A percentile compares a stretch with the other conserved stretches of the same genome.
Conservation (phyloP, 53 echinoderm and acorn worm genomes). For the Antedon mediterranea region DNA sequence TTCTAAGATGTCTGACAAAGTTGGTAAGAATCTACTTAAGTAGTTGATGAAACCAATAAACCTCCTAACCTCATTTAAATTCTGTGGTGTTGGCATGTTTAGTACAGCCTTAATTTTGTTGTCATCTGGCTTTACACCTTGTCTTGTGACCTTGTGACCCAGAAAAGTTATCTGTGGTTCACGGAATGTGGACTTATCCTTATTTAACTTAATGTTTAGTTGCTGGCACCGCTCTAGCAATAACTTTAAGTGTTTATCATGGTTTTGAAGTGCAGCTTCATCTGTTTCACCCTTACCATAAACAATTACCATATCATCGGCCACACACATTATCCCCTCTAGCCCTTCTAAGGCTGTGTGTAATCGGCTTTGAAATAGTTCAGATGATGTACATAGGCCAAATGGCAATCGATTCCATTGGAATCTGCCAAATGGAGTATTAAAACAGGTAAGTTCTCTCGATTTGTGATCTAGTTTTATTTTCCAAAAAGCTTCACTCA, state of each 20-base stretch:
- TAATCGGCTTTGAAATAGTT: constrained; percentile 26
- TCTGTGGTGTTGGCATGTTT: constrained; percentile 38
- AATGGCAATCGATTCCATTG: constrained; percentile 33
- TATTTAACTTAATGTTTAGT: constrained; percentile 20
- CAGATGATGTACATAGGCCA: constrained; percentile 26
- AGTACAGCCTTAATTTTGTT: constrained; percentile 7
- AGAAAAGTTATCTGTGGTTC: constrained; percentile 20
- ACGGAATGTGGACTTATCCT: constrained; percentile 16
- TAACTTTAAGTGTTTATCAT: constrained; percentile 20
- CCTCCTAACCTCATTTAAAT: constrained; percentile 24
- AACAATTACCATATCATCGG: constrained; percentile 34
- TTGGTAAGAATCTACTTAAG: constrained; percentile 29
- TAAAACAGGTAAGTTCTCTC: constrained; percentile 23
- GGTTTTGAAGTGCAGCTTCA: constrained; percentile 12
- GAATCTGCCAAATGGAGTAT: constrained; percentile 26
- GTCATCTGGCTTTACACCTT: constrained; percentile 21
- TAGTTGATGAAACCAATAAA: constrained; percentile 33
- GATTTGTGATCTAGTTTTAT: constrained; percentile 9
- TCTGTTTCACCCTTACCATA: constrained; percentile 15
- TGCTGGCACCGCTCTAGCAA: constrained; percentile 35
- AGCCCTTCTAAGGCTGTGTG: constrained; percentile 18
- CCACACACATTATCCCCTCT: constrained; percentile 27
- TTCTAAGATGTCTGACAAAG: constrained; percentile 30
- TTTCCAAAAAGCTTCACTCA: constrained; percentile 18
- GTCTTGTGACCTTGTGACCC: constrained; percentile 28